phyloP scores from a whole-genome alignment of 1,140 invertebrate species.

The Nasonia giraulti region DNA sequence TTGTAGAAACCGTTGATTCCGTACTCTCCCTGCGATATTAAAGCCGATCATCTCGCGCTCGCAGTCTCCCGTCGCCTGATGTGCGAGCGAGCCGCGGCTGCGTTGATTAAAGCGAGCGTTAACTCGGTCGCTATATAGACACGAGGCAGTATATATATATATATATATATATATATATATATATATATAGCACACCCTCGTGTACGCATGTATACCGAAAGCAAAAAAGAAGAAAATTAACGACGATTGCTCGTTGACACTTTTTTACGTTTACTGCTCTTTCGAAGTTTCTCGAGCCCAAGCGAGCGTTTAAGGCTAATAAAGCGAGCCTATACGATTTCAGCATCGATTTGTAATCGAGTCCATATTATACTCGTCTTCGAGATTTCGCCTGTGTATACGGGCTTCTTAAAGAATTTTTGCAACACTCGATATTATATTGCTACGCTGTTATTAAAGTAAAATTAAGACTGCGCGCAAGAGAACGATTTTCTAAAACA shows the following conservation, averaged over 20 bases:
- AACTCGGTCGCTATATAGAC: not conserved
- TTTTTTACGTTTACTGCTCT: not conserved
- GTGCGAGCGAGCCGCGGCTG: not conserved
- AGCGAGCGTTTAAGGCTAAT: not conserved
- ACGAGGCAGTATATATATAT: not conserved
- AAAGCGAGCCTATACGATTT: not conserved
- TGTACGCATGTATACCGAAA: not conserved
- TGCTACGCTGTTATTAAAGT: not conserved
- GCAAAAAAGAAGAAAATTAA: conserved; percentile 3
- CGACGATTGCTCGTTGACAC: conserved; percentile 3
- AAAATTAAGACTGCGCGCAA: no score
- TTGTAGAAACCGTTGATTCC: conserved; percentile 1
- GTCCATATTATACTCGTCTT: no score
- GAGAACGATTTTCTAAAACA: no score
- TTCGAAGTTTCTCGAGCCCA: not conserved
- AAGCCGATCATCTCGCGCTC: not conserved
- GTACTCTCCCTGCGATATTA: not conserved
- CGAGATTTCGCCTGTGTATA: no score
- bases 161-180: no score
- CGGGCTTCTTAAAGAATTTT: not conserved
- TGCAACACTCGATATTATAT: not conserved
- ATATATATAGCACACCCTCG: no score
- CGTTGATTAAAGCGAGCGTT: conserved; percentile 16
- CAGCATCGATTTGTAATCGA: not conserved
- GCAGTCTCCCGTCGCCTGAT: not conserved